Percentiles rank a stretch among this genome's conserved stretches.
These are phyloP conservation scores for Electrona antarctica DNA, from an alignment of 2,113 vertebrate species.

Conservation along the genomic window DNA sequence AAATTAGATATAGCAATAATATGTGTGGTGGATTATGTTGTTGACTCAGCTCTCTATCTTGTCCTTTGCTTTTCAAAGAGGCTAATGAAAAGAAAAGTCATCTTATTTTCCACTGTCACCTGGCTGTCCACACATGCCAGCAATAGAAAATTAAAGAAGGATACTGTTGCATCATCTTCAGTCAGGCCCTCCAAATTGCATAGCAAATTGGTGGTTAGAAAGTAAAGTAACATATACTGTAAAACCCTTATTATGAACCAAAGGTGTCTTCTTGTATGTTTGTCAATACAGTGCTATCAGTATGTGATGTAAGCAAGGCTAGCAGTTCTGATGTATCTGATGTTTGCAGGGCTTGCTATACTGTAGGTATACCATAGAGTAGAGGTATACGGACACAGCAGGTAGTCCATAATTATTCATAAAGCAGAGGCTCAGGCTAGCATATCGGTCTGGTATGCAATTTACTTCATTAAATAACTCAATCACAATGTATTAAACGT, in stretches of 20 bases:
- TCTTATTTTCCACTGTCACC: constrained; percentile 11
- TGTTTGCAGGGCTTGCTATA: not conserved
- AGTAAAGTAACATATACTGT: too few relatives aligned
- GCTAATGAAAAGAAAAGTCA: constrained; percentile 11
- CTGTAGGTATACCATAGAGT: not conserved
- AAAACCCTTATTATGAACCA: too few relatives aligned
- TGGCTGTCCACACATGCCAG: not conserved
- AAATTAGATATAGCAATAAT: not conserved
- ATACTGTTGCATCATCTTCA: not conserved
- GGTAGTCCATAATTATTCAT: constrained; percentile 5
- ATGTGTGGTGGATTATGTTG: constrained; percentile 11
- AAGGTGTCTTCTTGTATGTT: too few relatives aligned
- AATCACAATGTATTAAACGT: constrained; percentile 62
- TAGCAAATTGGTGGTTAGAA: not conserved
- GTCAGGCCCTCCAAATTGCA: not conserved
- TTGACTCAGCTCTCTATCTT: constrained; percentile 1
- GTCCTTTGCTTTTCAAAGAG: constrained; percentile 2
- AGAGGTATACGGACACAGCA: not conserved
- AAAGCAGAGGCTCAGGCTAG: constrained; percentile 8
- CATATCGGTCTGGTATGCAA: constrained; percentile 16
- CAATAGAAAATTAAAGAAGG: not conserved
- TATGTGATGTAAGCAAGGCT: not conserved
- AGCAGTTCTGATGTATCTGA: not conserved
- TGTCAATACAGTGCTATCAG: too few relatives aligned
- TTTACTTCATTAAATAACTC: constrained; percentile 63